These are phyloP conservation scores for Lepidurus packardi DNA, from an alignment of 1,140 invertebrate genomes.

Conservation along the genomic window DNA sequence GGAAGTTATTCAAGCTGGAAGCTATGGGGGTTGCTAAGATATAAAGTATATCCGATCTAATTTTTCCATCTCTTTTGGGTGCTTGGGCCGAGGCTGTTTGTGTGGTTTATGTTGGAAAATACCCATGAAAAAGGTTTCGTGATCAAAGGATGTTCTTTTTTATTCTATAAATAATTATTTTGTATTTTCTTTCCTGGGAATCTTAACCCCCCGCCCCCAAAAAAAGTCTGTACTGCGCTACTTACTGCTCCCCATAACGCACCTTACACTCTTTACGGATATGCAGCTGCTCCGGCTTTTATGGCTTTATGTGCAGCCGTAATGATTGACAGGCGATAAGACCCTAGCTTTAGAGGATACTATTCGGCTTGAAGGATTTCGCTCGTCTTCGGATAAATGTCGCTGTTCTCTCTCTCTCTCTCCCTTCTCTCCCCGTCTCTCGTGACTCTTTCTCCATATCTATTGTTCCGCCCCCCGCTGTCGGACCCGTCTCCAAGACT, in stretches of 20 bases:
- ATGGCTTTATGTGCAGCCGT: slow-evolving; percentile 5
- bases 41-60: not conserved
- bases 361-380: not conserved
- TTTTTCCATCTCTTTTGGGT: not conserved
- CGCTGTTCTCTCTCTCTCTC: not conserved
- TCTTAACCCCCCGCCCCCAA: no score
- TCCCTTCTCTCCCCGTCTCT: not conserved
- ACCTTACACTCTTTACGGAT: not conserved
- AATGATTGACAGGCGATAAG: slow-evolving; percentile 21
- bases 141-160: no score
- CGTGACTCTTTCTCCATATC: not conserved
- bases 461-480: slow-evolving; percentile 6
- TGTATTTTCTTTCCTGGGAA: no score
- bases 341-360: not conserved
- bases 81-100: not conserved
- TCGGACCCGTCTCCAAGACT: not conserved
- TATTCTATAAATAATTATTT: no score
- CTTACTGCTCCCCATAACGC: not conserved
- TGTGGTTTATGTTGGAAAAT: no score
- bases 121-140: no score
- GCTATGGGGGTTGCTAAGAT: slow-evolving; percentile 1
- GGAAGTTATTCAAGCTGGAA: not conserved
- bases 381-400: not conserved
- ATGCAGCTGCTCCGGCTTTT: slow-evolving; percentile 3
- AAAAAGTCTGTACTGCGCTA: no score